phyloP scores from a whole-genome alignment of 1,140 invertebrate species.

The Bombus sylvicola region DNA sequence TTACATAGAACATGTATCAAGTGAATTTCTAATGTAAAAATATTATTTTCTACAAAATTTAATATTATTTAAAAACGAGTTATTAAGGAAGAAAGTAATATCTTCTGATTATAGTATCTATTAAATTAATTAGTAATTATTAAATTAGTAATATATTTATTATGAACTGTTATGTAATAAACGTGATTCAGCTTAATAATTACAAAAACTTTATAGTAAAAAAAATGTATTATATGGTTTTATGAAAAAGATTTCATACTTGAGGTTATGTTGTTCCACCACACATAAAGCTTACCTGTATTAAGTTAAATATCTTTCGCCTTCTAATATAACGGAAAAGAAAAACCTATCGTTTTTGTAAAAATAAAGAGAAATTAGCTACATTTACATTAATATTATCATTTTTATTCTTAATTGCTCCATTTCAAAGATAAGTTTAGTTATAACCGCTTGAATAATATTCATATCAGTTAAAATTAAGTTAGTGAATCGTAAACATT shows the following conservation, averaged over 20 bases:
- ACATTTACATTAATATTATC: background rate
- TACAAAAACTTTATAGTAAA: background rate
- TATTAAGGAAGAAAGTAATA: background rate
- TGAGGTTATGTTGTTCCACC: slow-evolving; percentile 30
- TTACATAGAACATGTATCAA: background rate
- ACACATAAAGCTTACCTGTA: background rate
- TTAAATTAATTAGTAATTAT: background rate
- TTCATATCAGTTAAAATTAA: background rate
- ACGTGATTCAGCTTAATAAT: background rate
- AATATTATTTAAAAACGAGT: background rate
- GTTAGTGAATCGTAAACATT: background rate
- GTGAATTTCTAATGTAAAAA: background rate
- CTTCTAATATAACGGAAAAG: background rate
- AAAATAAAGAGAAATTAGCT: background rate
- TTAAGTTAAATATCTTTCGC: background rate
- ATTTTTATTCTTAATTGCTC: background rate
- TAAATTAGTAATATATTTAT: background rate
- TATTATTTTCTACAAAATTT: background rate
- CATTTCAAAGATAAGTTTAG: background rate
- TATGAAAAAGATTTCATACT: background rate
- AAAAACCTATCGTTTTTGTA: background rate
- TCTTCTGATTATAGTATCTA: background rate
- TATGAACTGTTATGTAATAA: background rate
- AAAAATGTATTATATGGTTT: background rate
- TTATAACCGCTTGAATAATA: background rate